phyloP scores from a whole-genome alignment of 2,888 invertebrate species.

The Diadromus collaris region DNA sequence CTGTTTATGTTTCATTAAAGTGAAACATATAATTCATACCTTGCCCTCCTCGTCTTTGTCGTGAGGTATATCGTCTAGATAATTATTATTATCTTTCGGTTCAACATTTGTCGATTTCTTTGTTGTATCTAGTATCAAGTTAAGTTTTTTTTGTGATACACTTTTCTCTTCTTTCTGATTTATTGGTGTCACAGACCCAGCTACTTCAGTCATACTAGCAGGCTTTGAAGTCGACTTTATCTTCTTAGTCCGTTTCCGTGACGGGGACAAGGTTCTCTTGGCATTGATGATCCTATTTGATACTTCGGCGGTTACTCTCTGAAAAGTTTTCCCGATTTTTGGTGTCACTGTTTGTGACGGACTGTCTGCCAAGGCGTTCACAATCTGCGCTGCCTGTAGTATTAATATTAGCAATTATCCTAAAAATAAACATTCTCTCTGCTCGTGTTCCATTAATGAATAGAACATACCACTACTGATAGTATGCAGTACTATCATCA shows the following conservation, averaged over 20 bases:
- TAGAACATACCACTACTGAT: background rate
- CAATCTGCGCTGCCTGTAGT: background rate
- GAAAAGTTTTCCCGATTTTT: background rate
- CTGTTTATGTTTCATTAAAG: background rate
- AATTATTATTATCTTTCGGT: background rate
- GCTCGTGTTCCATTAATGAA: background rate
- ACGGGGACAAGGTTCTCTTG: background rate
- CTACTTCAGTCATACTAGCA: background rate
- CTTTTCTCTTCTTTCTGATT: background rate
- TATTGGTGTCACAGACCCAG: background rate
- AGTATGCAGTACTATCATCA: too few species aligned
- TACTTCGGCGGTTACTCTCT: background rate
- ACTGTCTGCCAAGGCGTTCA: background rate
- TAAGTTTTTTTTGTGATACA: background rate
- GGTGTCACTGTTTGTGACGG: background rate
- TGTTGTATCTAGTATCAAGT: background rate
- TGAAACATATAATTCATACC: background rate
- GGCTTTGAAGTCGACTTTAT: background rate
- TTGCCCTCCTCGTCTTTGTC: constrained; percentile 2
- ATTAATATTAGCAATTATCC: background rate
- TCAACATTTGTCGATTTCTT: background rate
- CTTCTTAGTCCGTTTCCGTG: background rate
- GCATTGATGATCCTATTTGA: background rate
- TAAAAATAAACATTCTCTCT: too few species aligned
- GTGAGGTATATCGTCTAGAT: constrained; percentile 5